Base-by-base conservation (phyloP, 2,113 vertebrate genomes). In the Rhagologus leucostigma region DNA sequence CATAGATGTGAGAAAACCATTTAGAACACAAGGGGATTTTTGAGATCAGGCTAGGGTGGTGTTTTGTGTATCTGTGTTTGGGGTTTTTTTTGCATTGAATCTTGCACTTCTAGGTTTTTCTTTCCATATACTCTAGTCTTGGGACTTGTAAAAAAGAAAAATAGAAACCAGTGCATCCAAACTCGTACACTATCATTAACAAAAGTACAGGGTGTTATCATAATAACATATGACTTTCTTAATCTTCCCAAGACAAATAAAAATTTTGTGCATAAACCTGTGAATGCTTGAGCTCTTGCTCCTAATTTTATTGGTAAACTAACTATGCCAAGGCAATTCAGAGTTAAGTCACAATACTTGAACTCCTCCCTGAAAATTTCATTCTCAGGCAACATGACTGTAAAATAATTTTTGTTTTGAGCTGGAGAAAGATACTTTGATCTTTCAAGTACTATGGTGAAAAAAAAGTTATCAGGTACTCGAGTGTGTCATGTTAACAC, bases 1-100 rank as follows among this genome's bases (percentile, higher is more conserved):
- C 19, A 41, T 2, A 33, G 9, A 42, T 64, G 6, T 35, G 5
- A 20, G 77, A 52, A 50, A 71, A 64, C 3, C 13, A 2, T 9
- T n/a, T 26, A 60, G 18, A 19, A 30, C 13, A 56, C 1, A 24
- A 24, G 1, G 6, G 4, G 9, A 3, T 2, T 30, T 49, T 35
- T 30, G 18, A 79, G 14, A 59, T 22, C 1, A 35, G 37, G 7
- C 14, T 46, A 39, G 1, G 2, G 10, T 3, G 8, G 1, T 1
- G 0, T n/a, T 80, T 53, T 85, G 3, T 33, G 3, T 18, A 11
- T 47, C 9, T 49, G 9, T 35, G 30, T 47, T 67, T 53, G 10
- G 23, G 3, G 1, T 0, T 1, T 13, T 46, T 55, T 69, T 74
- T 52, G 3, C 3, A 14, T 14, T 68, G 49, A 32, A 27, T 63